Evolutionary conservation across 2,888 invertebrate species (phyloP), one percentile per base, ranked within the genome.

Genomic region (Helleia helle): DNA sequence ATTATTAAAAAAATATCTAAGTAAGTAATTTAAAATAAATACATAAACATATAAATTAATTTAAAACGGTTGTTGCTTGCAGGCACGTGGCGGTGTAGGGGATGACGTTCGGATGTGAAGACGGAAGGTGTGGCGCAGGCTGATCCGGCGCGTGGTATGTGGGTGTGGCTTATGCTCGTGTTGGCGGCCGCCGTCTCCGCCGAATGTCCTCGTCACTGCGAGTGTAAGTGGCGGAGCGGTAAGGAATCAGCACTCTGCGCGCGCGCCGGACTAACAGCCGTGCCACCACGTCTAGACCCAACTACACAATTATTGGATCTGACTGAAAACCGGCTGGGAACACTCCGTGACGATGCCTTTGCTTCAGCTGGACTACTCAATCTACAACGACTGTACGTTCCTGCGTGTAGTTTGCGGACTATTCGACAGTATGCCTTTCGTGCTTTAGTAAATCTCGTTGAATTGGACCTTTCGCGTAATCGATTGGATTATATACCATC

Each of bases 191-290:
- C 75, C 62, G 84, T 85, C 57, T 75, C 84, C 60, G 88, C 89
- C 61, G 90, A 90, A 57, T 93, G 93, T 66, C 92, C 92, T 39
- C 87, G 87, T 48, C 86, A 90, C 56, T 95, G 94, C 80, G 93
- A 93, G 74, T 94, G 94, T 87, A 93, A 93, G 77, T 95, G 94
- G 94, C 92, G 92, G 71, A 91, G 90, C 65, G 94, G 94, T 58
- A 94, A 94, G 73, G 93, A 94, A 76, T 91, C 93, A 37, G 94
- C 93, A 42, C 85, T 92, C 57, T 95, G 94, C 79, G 87, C 89
- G 56, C 90, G 90, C 67, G 91, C 91, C 46, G 92, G 91, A 65
- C 87, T 94, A 56, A 88, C 90, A 54, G 86, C 88, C 59, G 88
- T 94, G 54, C 94, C 94, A 24, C 83, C 86, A 36, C 90, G 90